phyloP scores from a whole-genome alignment of 2,113 vertebrate species.

The Neomonachus schauinslandi region DNA sequence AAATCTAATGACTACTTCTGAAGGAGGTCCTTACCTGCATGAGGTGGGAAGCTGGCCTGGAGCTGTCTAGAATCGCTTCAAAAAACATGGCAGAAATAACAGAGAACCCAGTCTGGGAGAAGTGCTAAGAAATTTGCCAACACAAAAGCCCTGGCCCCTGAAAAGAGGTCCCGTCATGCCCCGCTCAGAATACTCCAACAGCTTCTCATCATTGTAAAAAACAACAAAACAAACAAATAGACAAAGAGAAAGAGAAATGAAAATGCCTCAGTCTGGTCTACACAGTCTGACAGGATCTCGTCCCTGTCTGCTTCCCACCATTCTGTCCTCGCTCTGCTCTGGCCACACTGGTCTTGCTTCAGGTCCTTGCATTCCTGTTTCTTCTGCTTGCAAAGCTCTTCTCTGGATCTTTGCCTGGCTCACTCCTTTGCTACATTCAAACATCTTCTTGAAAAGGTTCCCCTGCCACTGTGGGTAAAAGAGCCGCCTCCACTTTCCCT shows the following conservation, averaged over 20 bases:
- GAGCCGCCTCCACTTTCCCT: rapidly evolving
- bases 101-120: not conserved
- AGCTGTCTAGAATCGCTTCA: rapidly evolving
- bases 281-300: rapidly evolving
- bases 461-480: not conserved
- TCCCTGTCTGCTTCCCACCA: not conserved
- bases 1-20: not conserved
- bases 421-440: not conserved
- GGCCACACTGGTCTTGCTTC: not conserved
- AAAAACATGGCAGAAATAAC: not conserved
- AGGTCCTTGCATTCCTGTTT: not conserved
- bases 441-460: not conserved
- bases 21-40: not conserved
- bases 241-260: not conserved
- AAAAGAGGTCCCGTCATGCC: not conserved
- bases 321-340: not conserved
- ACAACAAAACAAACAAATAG: not conserved
- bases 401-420: not conserved
- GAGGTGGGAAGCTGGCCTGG: not conserved
- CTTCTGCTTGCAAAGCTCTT: not conserved
- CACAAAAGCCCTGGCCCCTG: not conserved
- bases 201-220: not conserved
- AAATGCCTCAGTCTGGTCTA: not conserved
- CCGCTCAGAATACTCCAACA: not conserved
- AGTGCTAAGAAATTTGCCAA: not conserved